Percentiles rank a stretch among this genome's conserved stretches.
Conservation (phyloP, 2,888 invertebrate species). For the Nudaria mundana region DNA sequence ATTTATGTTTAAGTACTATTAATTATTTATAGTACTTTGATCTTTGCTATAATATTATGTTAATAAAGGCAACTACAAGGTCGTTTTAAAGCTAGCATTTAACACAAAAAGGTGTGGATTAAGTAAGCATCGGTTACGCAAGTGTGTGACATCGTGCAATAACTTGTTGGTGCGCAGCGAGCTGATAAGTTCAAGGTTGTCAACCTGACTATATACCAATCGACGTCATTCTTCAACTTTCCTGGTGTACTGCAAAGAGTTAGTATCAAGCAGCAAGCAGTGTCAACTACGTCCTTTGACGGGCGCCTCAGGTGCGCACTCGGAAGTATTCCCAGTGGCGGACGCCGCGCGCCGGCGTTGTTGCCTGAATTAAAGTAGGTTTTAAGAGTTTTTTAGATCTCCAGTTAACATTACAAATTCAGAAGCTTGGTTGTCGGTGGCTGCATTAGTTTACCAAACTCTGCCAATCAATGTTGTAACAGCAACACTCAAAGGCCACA, state of each 20-base stretch:
- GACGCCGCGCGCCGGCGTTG: too few relatives aligned
- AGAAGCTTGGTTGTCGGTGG: too few relatives aligned
- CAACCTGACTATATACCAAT: neutral
- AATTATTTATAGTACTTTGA: neutral
- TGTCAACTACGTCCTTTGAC: too few relatives aligned
- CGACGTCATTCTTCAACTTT: neutral
- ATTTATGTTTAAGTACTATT: too few relatives aligned
- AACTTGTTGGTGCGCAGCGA: neutral
- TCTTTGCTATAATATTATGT: neutral
- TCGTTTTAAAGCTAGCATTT: neutral
- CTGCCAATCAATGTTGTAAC: neutral
- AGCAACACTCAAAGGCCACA: conserved; percentile 1
- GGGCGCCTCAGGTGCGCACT: too few relatives aligned
- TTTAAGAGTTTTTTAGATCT: too few relatives aligned
- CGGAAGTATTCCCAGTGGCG: too few relatives aligned
- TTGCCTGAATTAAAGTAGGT: too few relatives aligned
- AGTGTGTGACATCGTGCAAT: conserved; percentile 4
- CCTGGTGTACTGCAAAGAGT: too few relatives aligned
- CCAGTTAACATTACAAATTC: too few relatives aligned
- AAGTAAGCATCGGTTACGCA: conserved; percentile 7
- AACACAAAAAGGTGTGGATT: neutral
- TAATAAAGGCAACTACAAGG: neutral
- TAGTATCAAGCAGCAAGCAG: too few relatives aligned
- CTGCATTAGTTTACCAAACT: neutral
- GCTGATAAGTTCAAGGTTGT: conserved; percentile 20